These are phyloP conservation scores for Tyria jacobaeae DNA, from an alignment of 2,888 invertebrate species.

Conservation along the genomic window DNA sequence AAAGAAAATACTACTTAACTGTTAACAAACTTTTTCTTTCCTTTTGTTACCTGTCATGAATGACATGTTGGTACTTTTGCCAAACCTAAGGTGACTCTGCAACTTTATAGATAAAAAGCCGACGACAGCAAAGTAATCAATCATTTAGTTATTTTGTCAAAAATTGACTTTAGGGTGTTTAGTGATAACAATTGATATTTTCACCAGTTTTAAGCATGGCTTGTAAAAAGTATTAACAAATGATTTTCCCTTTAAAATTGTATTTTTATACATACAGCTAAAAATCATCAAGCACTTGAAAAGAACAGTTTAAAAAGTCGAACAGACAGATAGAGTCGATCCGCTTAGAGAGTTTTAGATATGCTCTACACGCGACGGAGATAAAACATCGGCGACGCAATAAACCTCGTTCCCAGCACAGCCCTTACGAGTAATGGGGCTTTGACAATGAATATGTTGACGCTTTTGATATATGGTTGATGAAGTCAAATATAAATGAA, in stretches of 20 bases:
- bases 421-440: constrained; percentile 42
- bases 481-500: constrained; percentile 23
- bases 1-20: too few relatives aligned
- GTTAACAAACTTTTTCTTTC: neutral
- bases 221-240: neutral
- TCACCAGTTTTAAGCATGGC: neutral
- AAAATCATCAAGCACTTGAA: neutral
- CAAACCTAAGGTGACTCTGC: neutral
- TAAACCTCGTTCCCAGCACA: constrained; percentile 34
- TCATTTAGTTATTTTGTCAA: neutral
- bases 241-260: too few relatives aligned
- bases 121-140: neutral
- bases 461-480: constrained; percentile 38
- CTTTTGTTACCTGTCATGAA: neutral
- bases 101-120: neutral
- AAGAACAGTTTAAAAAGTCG: neutral
- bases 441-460: constrained; percentile 49
- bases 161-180: neutral
- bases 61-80: neutral
- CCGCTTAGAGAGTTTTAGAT: constrained; percentile 20
- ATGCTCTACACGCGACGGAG: constrained; percentile 28
- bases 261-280: neutral
- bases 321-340: neutral
- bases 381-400: constrained; percentile 37
- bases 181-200: neutral